A percentile compares a stretch with the other conserved stretches of the same genome.
These are phyloP conservation scores for Chymomyza fuscimana DNA, from an alignment of 2,888 invertebrate species.

Conservation along the genomic window DNA sequence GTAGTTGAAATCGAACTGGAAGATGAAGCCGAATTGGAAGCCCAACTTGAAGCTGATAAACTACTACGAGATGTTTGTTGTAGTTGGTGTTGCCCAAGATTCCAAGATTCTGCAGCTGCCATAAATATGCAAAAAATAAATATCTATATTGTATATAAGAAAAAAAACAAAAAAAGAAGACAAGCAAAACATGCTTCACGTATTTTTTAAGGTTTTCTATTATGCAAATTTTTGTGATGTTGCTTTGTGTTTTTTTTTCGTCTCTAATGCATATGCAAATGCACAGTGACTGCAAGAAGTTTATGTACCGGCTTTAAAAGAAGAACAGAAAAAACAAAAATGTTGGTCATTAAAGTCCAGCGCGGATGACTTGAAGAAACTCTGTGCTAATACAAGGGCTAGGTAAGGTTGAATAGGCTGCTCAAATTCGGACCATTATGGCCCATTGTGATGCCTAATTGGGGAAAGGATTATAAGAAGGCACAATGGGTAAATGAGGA, in stretches of 20 bases:
- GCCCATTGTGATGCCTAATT: no score
- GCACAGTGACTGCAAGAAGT: constrained; percentile 8
- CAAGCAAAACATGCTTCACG: constrained; percentile 8
- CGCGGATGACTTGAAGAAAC: no score
- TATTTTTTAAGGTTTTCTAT: constrained; percentile 35
- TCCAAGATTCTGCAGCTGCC: constrained; percentile 34
- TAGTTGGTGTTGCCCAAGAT: background rate
- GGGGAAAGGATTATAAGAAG: no score
- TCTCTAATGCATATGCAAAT: constrained; percentile 26
- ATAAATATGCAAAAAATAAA: constrained; percentile 27
- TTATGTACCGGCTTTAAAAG: background rate
- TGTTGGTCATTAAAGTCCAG: no score
- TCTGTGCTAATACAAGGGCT: no score
- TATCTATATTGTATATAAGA: background rate
- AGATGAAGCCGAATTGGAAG: background rate
- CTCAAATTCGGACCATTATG: no score
- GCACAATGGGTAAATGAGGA: no score
- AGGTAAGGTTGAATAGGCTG: no score
- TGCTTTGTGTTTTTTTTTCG: background rate
- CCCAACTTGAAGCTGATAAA: background rate
- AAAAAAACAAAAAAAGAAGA: constrained; percentile 6
- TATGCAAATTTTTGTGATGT: constrained; percentile 46
- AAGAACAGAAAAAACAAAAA: no score
- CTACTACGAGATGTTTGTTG: background rate
- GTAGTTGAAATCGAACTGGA: constrained; percentile 40